phyloP scores from a whole-genome alignment of 1,140 invertebrate genomes.

The Stenopsyche tienmushanensis region DNA sequence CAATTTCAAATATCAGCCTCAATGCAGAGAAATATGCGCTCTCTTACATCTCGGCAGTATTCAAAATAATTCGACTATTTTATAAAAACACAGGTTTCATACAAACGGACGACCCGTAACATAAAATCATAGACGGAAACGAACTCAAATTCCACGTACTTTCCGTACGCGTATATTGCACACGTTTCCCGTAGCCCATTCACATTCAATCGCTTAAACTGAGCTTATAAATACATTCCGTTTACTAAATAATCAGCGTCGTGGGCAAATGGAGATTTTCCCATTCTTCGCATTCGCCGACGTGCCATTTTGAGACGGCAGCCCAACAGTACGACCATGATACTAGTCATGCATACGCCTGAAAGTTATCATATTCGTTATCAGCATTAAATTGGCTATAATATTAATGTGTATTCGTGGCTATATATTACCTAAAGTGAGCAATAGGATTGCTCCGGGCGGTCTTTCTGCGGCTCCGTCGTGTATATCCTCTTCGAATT shows the following conservation, averaged over 20 bases:
- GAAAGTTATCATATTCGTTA: constrained; percentile 40
- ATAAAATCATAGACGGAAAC: no score
- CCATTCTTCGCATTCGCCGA: constrained; percentile 70
- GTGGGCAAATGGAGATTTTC: constrained; percentile 84
- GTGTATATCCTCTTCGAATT: constrained; percentile 47
- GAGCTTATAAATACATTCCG: constrained; percentile 96
- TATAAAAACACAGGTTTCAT: no score
- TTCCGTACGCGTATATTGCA: no score
- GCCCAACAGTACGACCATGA: constrained; percentile 69
- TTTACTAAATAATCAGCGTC: constrained; percentile 96
- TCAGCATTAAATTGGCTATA: constrained; percentile 1
- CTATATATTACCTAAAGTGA: constrained; percentile 64
- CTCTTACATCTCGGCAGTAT: no score
- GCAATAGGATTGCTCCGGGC: constrained; percentile 80
- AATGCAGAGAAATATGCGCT: no score
- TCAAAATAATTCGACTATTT: no score
- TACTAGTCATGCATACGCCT: constrained; percentile 67
- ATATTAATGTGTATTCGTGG: background rate
- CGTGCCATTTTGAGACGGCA: constrained; percentile 76
- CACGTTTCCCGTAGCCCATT: no score
- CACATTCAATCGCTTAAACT: no score
- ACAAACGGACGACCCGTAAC: no score
- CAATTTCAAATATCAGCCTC: no score
- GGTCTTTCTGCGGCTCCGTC: constrained; percentile 67
- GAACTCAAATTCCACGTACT: no score